These are phyloP conservation scores for Caenorhabditis sp. DNA, from an alignment of 2,888 invertebrate genomes.

Conservation along the genomic window DNA sequence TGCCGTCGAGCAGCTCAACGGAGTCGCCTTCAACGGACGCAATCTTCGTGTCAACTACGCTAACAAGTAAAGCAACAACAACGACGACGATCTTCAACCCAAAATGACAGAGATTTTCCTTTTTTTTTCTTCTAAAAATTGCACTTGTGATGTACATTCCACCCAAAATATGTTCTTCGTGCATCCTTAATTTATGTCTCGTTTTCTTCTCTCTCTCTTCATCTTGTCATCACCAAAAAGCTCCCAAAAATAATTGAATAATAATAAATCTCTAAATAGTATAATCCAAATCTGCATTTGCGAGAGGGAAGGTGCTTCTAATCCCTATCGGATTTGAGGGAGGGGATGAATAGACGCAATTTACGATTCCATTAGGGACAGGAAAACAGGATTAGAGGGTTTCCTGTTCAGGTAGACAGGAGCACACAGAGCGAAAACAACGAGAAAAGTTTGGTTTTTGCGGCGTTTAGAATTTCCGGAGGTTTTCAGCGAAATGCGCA, in stretches of 20 bases:
- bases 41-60: conserved; percentile 82
- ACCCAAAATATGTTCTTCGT: conserved; percentile 13
- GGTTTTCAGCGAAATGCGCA: no score
- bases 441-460: no score
- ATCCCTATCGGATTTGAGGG: no score
- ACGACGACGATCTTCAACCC: neutral
- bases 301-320: no score
- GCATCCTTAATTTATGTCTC: conserved; percentile 27
- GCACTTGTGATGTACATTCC: conserved; percentile 48
- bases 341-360: no score
- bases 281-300: no score
- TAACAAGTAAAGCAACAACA: conserved; percentile 70
- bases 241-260: neutral
- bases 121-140: conserved; percentile 6
- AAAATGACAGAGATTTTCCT: conserved; percentile 2
- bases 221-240: conserved; percentile 6
- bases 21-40: conserved; percentile 80
- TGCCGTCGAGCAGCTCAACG: conserved; percentile 79
- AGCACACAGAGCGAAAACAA: no score
- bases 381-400: no score
- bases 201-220: neutral
- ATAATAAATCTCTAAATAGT: neutral
- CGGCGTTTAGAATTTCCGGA: no score
- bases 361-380: no score
- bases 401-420: no score